Percentiles rank a stretch among this genome's conserved stretches.
Conservation (phyloP, 1,140 invertebrate species). For the Aphaenogaster rudis region DNA sequence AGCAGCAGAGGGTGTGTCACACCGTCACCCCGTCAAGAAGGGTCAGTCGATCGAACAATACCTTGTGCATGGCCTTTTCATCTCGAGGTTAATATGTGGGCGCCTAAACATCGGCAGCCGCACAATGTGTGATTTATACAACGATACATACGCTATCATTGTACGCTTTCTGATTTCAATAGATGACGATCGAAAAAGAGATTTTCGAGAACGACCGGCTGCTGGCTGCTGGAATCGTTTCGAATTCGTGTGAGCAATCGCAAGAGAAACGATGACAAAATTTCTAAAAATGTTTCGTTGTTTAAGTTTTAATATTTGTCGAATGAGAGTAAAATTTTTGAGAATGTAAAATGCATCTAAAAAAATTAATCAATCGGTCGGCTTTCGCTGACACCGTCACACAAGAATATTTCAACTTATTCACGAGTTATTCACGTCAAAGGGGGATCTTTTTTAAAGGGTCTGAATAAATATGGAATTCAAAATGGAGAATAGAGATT, state of each 20-base stretch:
- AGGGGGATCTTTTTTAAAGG: too few relatives aligned
- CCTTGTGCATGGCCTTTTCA: slow-evolving; percentile 82
- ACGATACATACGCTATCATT: slow-evolving; percentile 80
- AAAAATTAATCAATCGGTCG: too few relatives aligned
- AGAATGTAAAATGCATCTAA: too few relatives aligned
- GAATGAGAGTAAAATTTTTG: too few relatives aligned
- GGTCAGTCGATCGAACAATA: slow-evolving; percentile 84
- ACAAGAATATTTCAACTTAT: too few relatives aligned
- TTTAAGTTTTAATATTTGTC: too few relatives aligned
- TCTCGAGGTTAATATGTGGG: slow-evolving; percentile 85
- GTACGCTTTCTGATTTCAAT: slow-evolving; percentile 63
- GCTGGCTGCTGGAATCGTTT: slow-evolving; percentile 28
- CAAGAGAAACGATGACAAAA: slow-evolving; percentile 53
- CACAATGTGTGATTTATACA: slow-evolving; percentile 86
- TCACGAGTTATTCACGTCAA: too few relatives aligned
- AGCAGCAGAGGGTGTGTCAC: slow-evolving; percentile 80
- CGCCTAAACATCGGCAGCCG: slow-evolving; percentile 83
- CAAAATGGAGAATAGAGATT: too few relatives aligned
- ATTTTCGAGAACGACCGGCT: slow-evolving; percentile 63
- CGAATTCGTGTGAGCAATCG: slow-evolving; percentile 44
- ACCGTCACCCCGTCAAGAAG: slow-evolving; percentile 76
- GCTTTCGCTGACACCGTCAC: too few relatives aligned
- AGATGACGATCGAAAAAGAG: slow-evolving; percentile 8
- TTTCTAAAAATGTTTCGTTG: too few relatives aligned
- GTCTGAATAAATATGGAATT: too few relatives aligned